Conservation (phyloP, 1,140 invertebrate genomes). For the Choristoneura fumiferana region DNA sequence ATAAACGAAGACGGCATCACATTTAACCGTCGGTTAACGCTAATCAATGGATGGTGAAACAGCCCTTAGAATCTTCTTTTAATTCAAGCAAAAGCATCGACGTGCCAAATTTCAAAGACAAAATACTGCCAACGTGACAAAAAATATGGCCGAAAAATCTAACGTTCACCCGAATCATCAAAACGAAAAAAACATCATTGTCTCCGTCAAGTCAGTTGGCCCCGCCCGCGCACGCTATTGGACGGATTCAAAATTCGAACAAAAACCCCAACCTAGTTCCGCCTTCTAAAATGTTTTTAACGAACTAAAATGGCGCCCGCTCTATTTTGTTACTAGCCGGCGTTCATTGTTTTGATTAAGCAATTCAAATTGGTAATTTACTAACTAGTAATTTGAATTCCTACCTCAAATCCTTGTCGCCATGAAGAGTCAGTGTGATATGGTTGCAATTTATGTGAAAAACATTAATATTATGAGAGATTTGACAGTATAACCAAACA, state of each 20-base stretch:
- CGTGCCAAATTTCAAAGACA: background rate
- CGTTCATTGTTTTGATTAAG: constrained; percentile 4
- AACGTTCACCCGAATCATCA: constrained; percentile 11
- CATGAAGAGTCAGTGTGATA: no score
- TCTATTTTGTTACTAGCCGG: constrained; percentile 44
- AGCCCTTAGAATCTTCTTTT: no score
- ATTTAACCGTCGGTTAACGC: no score
- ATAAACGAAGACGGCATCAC: no score
- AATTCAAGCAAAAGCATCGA: no score
- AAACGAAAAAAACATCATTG: constrained; percentile 61
- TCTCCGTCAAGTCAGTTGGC: constrained; percentile 70
- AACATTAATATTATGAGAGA: no score
- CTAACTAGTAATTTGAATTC: no score
- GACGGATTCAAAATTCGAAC: constrained; percentile 71
- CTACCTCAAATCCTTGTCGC: no score
- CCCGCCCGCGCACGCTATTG: constrained; percentile 72
- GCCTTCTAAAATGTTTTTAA: constrained; percentile 77
- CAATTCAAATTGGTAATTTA: background rate
- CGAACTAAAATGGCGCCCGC: constrained; percentile 68
- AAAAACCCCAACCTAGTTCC: constrained; percentile 75
- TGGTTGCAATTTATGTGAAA: no score
- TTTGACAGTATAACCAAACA: no score
- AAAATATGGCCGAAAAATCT: constrained; percentile 33
- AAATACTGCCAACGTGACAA: constrained; percentile 20
- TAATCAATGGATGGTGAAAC: no score